These are phyloP conservation scores for Circaetus gallicus DNA, from an alignment of 2,113 vertebrate species.

Conservation along the genomic window DNA sequence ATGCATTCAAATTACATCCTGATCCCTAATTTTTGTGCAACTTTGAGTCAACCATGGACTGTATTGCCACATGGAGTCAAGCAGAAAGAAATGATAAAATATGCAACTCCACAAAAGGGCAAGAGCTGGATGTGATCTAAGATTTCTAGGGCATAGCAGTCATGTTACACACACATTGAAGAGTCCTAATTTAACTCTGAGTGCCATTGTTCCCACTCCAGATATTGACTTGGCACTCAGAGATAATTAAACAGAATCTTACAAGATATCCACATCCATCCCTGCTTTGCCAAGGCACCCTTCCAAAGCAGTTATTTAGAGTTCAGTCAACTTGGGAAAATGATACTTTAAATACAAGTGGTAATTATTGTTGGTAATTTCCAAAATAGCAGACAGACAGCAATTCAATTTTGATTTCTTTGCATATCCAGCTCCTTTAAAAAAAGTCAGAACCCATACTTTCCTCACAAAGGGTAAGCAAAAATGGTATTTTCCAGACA, in stretches of 20 bases:
- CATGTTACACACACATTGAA: not conserved
- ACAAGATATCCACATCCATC: not conserved
- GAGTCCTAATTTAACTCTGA: not conserved
- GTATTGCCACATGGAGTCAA: not conserved
- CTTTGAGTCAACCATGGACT: not conserved
- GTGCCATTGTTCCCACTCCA: not conserved
- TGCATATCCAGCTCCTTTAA: not conserved
- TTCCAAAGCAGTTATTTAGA: constrained; percentile 14
- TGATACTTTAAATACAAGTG: not conserved
- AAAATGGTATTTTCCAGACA: not conserved
- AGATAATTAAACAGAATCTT: not conserved
- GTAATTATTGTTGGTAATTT: not conserved
- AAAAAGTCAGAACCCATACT: not conserved
- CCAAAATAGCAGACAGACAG: not conserved
- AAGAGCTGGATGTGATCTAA: not conserved
- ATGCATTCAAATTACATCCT: not conserved
- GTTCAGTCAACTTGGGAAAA: not conserved
- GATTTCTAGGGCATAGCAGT: not conserved
- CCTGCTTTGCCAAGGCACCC: not conserved
- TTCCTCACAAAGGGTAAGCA: not conserved
- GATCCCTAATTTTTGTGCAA: not conserved
- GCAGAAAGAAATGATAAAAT: not conserved
- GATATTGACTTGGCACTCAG: not conserved
- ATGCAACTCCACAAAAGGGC: not conserved
- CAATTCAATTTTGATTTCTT: not conserved